Conservation (phyloP, 2,888 invertebrate genomes). For the Drosophila percnosoma region DNA sequence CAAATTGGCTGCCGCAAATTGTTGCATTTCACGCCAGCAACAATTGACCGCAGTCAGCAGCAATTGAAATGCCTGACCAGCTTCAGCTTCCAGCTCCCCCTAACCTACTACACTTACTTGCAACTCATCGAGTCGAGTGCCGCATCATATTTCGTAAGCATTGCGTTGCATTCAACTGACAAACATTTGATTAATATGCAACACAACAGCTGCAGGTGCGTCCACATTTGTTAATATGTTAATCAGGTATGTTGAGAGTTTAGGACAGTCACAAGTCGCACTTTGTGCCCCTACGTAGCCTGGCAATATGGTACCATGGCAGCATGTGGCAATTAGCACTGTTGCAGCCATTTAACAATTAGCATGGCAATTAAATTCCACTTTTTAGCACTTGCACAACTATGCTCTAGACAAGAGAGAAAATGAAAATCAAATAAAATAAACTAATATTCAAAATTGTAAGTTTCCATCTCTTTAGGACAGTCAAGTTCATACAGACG, state of each 20-base stretch:
- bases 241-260: slow-evolving; percentile 29
- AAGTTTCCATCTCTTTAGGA: not conserved
- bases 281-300: slow-evolving; percentile 26
- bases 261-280: not conserved
- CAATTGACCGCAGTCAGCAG: slow-evolving; percentile 21
- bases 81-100: not conserved
- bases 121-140: slow-evolving; percentile 17
- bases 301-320: slow-evolving; percentile 15
- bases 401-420: not conserved
- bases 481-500: not conserved
- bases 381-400: not conserved
- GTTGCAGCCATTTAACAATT: slow-evolving; percentile 45
- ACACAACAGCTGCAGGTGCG: slow-evolving; percentile 62
- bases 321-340: slow-evolving; percentile 68
- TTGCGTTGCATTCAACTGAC: slow-evolving; percentile 28
- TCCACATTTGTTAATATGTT: slow-evolving; percentile 45
- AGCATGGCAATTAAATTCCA: slow-evolving; percentile 21
- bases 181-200: slow-evolving; percentile 68
- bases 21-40: slow-evolving; percentile 74
- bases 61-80: slow-evolving; percentile 70
- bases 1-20: slow-evolving; percentile 71
- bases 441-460: not conserved
- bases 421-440: not conserved
- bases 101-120: not conserved
- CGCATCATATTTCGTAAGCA: slow-evolving; percentile 41